Evolutionary conservation across 2,797 vertebrate species (phyloP), one percentile per base, ranked within the genome.

Genomic region (Corythornis leucogaster): DNA sequence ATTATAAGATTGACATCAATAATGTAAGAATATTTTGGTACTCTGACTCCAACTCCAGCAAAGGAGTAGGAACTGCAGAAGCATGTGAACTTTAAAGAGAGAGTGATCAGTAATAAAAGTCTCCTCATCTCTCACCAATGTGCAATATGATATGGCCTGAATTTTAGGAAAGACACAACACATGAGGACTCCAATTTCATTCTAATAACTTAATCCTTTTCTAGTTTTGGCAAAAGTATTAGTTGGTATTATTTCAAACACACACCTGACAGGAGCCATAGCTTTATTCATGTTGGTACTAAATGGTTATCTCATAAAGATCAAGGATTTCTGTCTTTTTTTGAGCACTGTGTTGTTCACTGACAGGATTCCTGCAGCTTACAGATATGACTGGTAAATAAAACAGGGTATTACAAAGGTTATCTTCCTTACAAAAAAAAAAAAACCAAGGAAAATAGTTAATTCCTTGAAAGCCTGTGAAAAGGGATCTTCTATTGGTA

Each of bases 281-380:
- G 30, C 1, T 7, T 61, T 55, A 42, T 26, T 83, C 35, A 31
- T 12, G 24, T 62, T 66, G 51, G 25, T n/a, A 86, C n/a, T 48
- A 87, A 93, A 78, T 26, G 28, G 11, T 63, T 76, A 91, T 63
- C 74, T 73, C 67, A 79, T 48, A 79, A 76, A 71, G 22, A 69
- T 10, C 38, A 80, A 45, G n/a, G 15, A 61, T 68, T 91, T 70
- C 63, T 83, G 26, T 31, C 42, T 79, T 8, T 79, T 79, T 59
- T 80, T 63, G 50, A 77, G 76, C 31, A 21, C 57, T 4, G 15
- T 33, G 25, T 8, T 70, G 48, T 50, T 62, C 18, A 15, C n/a
- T 30, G 22, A 83, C 26, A 85, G 85, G 79, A 92, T 85, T 78
- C 46, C 80, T 93, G 75, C n/a, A 82, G 50, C 31, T 75, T 33